Percentiles rank a stretch among this genome's conserved stretches.
These are phyloP conservation scores for Pachyuromys duprasi DNA, from an alignment of 2,797 vertebrate species.

Conservation along the genomic window DNA sequence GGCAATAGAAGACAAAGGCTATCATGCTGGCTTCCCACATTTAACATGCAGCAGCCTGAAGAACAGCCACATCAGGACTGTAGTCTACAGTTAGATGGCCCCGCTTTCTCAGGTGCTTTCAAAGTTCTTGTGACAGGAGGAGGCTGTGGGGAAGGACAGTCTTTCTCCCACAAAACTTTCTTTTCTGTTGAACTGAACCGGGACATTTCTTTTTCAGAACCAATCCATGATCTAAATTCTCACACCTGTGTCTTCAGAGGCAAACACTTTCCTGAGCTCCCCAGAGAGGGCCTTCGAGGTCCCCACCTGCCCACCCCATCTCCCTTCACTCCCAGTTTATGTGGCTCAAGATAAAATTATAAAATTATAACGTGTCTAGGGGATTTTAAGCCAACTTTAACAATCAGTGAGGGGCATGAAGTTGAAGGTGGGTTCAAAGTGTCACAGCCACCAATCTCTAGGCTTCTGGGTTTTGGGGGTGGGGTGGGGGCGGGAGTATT, in stretches of 20 bases:
- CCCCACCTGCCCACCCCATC: accelerated
- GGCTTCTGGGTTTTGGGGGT: no score
- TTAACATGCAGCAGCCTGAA: background rate
- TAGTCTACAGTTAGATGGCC: background rate
- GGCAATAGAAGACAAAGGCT: background rate
- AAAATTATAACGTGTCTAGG: accelerated
- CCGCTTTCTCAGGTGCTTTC: accelerated
- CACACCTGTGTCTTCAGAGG: background rate
- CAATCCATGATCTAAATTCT: background rate
- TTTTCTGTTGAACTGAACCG: background rate
- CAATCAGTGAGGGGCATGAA: background rate
- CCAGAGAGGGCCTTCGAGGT: background rate
- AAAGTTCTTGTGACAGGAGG: background rate
- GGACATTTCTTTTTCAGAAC: background rate
- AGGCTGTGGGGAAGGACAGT: background rate
- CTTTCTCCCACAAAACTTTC: background rate
- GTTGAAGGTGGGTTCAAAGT: background rate
- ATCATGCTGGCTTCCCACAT: background rate
- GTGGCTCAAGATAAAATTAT: background rate
- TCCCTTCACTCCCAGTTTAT: background rate
- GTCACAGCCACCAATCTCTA: background rate
- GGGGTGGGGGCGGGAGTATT: background rate
- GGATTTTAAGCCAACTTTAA: background rate
- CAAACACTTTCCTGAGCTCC: accelerated
- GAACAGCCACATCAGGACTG: background rate